Evolutionary conservation across 2,888 invertebrate genomes (phyloP), one percentile per base, ranked within the genome.

Genomic region (Drosophila flavopinicola): DNA sequence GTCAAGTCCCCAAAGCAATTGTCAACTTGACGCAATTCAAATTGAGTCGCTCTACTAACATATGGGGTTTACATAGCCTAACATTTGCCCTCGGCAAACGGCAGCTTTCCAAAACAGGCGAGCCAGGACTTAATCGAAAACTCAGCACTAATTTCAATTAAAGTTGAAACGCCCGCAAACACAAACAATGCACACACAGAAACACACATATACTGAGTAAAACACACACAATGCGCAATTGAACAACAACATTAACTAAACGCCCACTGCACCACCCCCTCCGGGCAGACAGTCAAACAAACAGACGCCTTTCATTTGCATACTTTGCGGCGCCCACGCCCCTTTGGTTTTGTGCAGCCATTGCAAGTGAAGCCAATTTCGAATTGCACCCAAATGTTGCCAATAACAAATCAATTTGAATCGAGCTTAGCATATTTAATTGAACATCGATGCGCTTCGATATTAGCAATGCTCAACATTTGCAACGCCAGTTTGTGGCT

Each of bases 111-210:
- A 85, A 64, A 64, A 47, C 61, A 54, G 24, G 32, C 27, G 9
- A 54, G 58, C 49, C 56, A 58, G 35, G 45, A 54, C 67, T 61
- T 83, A 74, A 84, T 79, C 72, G 78, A 76, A 60, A 79, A 61
- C 65, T 69, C 61, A 49, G 58, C 67, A 85, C 77, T 87, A 86
- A 87, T 83, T 85, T 84, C 86, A 87, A 87, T 83, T 83, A 87
- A 77, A 85, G 60, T 66, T 64, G 72, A 48, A 79, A 66, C 51
- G 79, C 56, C 59, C 53, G 63, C 63, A 75, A 78, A 65, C 63
- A 72, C 49, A 58, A 52, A 35, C 30, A 3, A 2, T 20, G 20
- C 2, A 45, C 42, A 37, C 39, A 66, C 45, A 41, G 15, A 2
- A 3, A 4, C 2, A 45, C 42, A 37, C 39, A 66, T 39, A 41